Base-by-base conservation (phyloP, 1,140 invertebrate genomes). In the Drosophila nigromelanica region DNA sequence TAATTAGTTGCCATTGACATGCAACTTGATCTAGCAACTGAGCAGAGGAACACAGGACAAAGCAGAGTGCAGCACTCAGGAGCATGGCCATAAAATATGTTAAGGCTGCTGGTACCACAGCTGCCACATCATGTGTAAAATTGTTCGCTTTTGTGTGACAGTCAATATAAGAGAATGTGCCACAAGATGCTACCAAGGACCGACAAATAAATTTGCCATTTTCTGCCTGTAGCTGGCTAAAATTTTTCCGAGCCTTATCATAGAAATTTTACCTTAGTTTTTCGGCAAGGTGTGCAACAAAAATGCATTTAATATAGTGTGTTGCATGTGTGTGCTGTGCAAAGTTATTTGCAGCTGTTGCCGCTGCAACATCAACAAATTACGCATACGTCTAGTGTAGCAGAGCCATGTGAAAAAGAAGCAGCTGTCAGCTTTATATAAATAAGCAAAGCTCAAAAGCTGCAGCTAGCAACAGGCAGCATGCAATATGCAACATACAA, bases 281-380 rank as follows among this genome's bases (percentile, higher is more conserved):
- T 33, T 14, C 24, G 47, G 54, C 68, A 74, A 80, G 78, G 78
- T 80, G 78, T 64, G 74, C 81, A 82, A 69, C 82, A 86, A 87
- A 89, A 76, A 78, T 87, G 83, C 82, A 79, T 82, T 87, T 87
- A 89, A 87, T 87, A 61, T 66, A 87, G 67, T 87, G 60, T 68
- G 42, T 45, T 72, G 11, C 66, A 60, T 64, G 52, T 47, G 30
- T 62, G 43, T 37, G 52, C n/a, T 37, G 52, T 45, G 30, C 51
- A 18, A 18, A 51, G 35, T 50, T 40, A 62, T 14, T 14, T 51
- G 52, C 55, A 62, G 33, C 50, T 55, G 56, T 52, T 48, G 35
- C 33, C n/a, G 70, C 47, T 60, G 71, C 52, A 62, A 63, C 68
- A 66, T 73, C 72, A 70, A 83, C 80, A 87, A 87, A 89, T 86